Base-by-base conservation (phyloP, 2,888 invertebrate species). In the Drosophila neonasuta region DNA sequence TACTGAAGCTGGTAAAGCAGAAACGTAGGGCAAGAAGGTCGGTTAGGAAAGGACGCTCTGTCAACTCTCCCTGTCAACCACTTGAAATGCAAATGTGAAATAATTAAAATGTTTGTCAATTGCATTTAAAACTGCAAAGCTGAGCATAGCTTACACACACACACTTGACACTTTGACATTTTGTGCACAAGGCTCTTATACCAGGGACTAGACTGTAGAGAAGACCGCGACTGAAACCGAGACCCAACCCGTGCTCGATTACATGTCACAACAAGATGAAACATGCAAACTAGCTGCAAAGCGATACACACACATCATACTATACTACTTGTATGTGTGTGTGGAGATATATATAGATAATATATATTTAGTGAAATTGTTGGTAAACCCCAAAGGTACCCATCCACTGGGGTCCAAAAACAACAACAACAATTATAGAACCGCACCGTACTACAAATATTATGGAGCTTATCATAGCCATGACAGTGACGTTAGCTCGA, bases 401-500 rank as follows among this genome's bases (percentile, higher is more conserved):
- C 20, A 55, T 44, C 30, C 13, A 32, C 17, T 34, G 34, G 34
- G 11, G 34, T 11, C 32, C 52, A 58, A 41, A 44, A 50, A 58
- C 59, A 51, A 34, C 20, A 24, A 24, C 24, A 24, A 24, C 24
- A 24, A 24, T 24, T 24, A 24, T 24, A 24, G 66, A 46, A 24
- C 20, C 36, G n/a, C 20, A 36, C n/a, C 24, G 24, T 6, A 24
- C 24, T 24, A 6, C 24, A 24, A 24, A 24, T 24, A 24, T 13
- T 36, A 39, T 20, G 11, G 24, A 29, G 54, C 54, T 60, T 60
- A 54, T 54, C 44, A 54, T 51, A 56, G 29, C 54, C 20, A 39
- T 70, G 45, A 20, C 65, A 69, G 58, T 75, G 74, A 77, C 74
- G 75, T 68, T 65, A 78, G 54, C 41, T 54, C 50, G 20, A n/a